Evolutionary conservation across 2,888 invertebrate genomes (phyloP), one percentile per base, ranked within the genome.

Genomic region (Gortyna flavago): DNA sequence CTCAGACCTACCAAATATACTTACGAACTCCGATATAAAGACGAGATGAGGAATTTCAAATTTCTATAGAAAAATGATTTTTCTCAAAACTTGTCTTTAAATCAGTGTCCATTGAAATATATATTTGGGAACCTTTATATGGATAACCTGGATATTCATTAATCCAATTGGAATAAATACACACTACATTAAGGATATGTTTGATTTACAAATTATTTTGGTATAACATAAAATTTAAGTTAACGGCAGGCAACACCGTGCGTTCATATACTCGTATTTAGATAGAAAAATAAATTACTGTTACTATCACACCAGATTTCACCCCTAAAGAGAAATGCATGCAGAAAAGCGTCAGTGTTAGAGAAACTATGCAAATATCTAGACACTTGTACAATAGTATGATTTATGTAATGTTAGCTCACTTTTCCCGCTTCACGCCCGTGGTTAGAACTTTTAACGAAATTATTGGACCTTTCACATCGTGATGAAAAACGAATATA

Each of bases 401-500:
- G 29, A 75, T 65, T n/a, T 48, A 38, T 16, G 44, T 38, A 25
- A 54, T 44, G 48, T 32, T 71, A 25, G 38, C 35, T 38, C 11
- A 65, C 44, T 59, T 61, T 69, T 72, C n/a, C 54, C 32, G 38
- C 44, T 64, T 48, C 74, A 54, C 59, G 16, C 48, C 13, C 29
- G 38, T 61, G 65, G 64, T 64, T 75, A 65, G 41, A 84, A 85
- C 71, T 81, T 81, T 78, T 66, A 81, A 84, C 74, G 18, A 74
- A 85, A 85, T 77, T 72, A 85, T 81, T 75, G 72, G 72, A 41
- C 72, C 25, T 78, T 75, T 73, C 18, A 35, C 18, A 66, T 65
- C 70, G 82, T 79, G 83, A 75, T 82, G 83, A 75, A 79, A 85
- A 54, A 71, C 71, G 73, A 82, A 79, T 82, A 84, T 75, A n/a